Percentiles rank a stretch among this genome's conserved stretches.
phyloP scores from a whole-genome alignment of 2,113 vertebrate species.

The Eulacestoma nigropectus region DNA sequence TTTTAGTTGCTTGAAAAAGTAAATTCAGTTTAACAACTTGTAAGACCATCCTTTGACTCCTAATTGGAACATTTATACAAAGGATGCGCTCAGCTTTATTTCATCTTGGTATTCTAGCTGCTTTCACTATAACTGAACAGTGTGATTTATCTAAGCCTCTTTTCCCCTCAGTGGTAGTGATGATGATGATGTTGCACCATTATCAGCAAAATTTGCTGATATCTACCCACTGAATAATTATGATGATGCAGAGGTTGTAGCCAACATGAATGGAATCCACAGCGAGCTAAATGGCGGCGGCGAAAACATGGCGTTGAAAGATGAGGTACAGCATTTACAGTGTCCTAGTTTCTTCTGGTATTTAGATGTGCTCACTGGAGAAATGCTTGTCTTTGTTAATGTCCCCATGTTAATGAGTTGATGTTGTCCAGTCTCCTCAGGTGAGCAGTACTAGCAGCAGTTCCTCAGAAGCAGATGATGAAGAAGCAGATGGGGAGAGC shows the following conservation, averaged over 20 bases:
- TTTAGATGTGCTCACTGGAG: neutral
- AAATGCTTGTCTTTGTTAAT: neutral
- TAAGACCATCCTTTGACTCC: neutral
- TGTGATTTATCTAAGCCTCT: neutral
- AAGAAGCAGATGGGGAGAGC: slow-evolving; percentile 83
- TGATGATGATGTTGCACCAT: slow-evolving; percentile 85
- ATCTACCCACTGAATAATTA: slow-evolving; percentile 89
- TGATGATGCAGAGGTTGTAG: slow-evolving; percentile 76
- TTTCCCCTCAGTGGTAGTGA: slow-evolving; percentile 75
- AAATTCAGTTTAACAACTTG: neutral
- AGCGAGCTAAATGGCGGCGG: slow-evolving; percentile 82
- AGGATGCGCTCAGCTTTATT: neutral
- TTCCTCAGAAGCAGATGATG: slow-evolving; percentile 92
- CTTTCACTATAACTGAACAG: neutral
- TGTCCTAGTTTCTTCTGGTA: neutral
- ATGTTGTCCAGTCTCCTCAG: slow-evolving; percentile 79
- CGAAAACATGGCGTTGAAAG: slow-evolving; percentile 80
- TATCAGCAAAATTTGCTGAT: slow-evolving; percentile 88
- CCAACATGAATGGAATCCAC: slow-evolving; percentile 88
- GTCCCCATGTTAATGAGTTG: neutral
- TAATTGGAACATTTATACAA: neutral
- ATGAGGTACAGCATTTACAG: slow-evolving; percentile 73
- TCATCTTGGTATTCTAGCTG: neutral
- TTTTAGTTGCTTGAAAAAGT: neutral
- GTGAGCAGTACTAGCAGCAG: slow-evolving; percentile 89